Percentiles rank a stretch among this genome's conserved stretches.
phyloP scores from a whole-genome alignment of 2,797 vertebrate species.

The Rhabdophis nuchalis region DNA sequence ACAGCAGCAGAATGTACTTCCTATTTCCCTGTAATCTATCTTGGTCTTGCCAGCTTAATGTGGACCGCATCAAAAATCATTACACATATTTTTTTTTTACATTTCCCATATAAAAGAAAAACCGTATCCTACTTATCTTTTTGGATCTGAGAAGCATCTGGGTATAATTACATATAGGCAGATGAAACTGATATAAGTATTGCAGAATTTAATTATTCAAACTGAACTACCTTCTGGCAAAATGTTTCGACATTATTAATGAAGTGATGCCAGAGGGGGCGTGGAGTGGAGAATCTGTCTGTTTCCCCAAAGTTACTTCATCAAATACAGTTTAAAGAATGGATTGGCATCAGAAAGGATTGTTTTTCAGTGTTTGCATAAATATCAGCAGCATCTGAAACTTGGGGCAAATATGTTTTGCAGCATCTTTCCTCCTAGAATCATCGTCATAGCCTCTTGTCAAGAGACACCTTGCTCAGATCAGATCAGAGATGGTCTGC shows the following conservation, averaged over 20 bases:
- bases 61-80: slow-evolving; percentile 50
- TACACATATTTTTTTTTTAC: slow-evolving; percentile 37
- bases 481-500: background rate
- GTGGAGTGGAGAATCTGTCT: background rate
- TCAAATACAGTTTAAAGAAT: background rate
- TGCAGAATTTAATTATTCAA: background rate
- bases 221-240: background rate
- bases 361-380: background rate
- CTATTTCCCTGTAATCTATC: slow-evolving; percentile 29
- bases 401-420: background rate
- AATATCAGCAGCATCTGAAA: background rate
- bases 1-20: slow-evolving; percentile 31
- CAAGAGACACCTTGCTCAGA: background rate
- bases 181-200: background rate
- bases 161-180: background rate
- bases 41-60: slow-evolving; percentile 46
- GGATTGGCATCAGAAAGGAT: background rate
- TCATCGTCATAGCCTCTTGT: background rate
- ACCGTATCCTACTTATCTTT: slow-evolving; percentile 37
- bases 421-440: background rate
- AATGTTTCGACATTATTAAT: background rate
- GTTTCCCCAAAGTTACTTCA: background rate
- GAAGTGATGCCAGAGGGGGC: background rate
- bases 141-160: slow-evolving; percentile 39
- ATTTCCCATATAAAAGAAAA: slow-evolving; percentile 9